Conservation (phyloP, 2,113 vertebrate genomes). For the Vidua chalybeata region DNA sequence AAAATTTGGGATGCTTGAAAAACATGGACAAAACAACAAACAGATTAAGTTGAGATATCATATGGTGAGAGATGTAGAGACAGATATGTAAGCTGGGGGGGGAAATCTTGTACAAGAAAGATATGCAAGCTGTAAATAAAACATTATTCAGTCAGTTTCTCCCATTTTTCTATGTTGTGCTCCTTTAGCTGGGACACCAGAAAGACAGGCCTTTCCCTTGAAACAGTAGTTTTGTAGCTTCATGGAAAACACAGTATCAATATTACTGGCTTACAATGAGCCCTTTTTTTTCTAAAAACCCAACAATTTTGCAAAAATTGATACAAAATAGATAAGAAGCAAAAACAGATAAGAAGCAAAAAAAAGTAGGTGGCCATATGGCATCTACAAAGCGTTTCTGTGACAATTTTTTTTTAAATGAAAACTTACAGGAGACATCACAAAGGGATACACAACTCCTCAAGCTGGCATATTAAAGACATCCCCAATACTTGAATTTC, state of each 20-base stretch:
- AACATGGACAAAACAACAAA: background rate
- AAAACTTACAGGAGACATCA: background rate
- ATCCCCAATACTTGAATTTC: background rate
- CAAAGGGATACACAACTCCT: background rate
- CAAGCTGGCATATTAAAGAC: background rate
- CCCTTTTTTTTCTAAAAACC: background rate
- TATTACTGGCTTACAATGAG: background rate
- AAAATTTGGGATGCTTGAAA: background rate
- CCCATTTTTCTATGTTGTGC: background rate
- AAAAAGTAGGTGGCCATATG: background rate
- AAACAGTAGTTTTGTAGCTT: background rate
- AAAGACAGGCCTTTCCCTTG: background rate
- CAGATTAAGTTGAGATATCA: background rate
- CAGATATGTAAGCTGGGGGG: background rate
- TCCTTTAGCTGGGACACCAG: background rate
- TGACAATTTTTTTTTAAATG: background rate
- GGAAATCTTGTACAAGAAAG: background rate
- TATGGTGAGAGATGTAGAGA: background rate
- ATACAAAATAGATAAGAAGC: background rate
- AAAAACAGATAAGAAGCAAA: background rate
- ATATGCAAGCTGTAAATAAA: background rate
- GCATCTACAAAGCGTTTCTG: background rate
- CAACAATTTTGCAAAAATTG: background rate
- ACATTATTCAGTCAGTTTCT: background rate
- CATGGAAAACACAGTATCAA: background rate